phyloP scores from a whole-genome alignment of 1,140 invertebrate species.

The Pantala flavescens region DNA sequence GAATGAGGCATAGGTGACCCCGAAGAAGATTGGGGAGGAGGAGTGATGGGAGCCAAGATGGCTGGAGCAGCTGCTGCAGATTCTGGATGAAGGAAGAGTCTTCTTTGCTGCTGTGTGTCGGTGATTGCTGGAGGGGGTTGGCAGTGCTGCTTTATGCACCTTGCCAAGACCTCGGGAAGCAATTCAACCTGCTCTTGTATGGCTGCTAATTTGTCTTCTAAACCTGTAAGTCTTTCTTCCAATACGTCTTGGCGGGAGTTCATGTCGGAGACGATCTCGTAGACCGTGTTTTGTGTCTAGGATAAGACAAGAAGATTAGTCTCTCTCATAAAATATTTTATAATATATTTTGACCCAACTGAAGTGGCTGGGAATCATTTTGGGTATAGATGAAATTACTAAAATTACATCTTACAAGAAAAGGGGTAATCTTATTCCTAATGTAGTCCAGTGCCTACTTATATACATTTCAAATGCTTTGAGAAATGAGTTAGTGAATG shows the following conservation, averaged over 20 bases:
- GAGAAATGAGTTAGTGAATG: no score
- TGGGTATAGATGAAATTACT: no score
- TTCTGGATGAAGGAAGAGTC: conserved; percentile 76
- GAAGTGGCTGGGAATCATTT: no score
- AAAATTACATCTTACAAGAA: no score
- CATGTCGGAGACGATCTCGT: conserved; percentile 94
- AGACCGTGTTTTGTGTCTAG: conserved; percentile 93
- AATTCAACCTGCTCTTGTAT: conserved; percentile 69
- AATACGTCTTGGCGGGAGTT: conserved; percentile 79
- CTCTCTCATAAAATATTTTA: no score
- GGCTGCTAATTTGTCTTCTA: conserved; percentile 76
- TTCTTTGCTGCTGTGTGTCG: conserved; percentile 57
- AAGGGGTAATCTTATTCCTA: no score
- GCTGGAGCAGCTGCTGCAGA: conserved; percentile 38
- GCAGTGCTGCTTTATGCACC: conserved; percentile 54
- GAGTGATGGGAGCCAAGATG: conserved; percentile 33
- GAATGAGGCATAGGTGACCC: conserved; percentile 41
- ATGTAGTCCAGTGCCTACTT: no score
- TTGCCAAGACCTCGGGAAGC: conserved; percentile 68
- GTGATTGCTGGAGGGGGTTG: conserved; percentile 22
- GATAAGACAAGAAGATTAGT: conserved; percentile 28
- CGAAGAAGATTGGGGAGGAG: conserved; percentile 25
- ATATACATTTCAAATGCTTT: no score
- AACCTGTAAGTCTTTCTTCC: conserved; percentile 71
- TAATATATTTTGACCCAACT: no score